Percentiles rank a stretch among this genome's conserved stretches.
Evolutionary conservation across 2,113 vertebrate species (phyloP).

Genomic region (Hylia prasina): DNA sequence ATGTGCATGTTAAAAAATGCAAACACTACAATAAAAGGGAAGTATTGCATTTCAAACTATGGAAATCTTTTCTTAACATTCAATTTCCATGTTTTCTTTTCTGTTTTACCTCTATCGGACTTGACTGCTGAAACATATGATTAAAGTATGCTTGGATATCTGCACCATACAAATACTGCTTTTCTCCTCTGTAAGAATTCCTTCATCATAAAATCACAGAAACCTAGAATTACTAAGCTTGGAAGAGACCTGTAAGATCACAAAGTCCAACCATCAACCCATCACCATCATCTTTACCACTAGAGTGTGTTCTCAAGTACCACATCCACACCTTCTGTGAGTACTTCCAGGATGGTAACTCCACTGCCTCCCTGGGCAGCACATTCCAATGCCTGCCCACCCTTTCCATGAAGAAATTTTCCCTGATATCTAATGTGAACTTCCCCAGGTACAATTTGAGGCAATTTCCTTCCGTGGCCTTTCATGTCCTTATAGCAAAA

Average conservation of each 20-base stretch:
- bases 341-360: neutral
- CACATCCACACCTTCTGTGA: neutral
- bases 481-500: neutral
- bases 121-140: neutral
- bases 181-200: neutral
- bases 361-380: neutral
- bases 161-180: neutral
- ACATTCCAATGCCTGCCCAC: neutral
- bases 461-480: neutral
- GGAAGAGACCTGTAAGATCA: neutral
- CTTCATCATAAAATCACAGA: neutral
- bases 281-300: neutral
- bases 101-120: neutral
- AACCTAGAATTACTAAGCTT: neutral
- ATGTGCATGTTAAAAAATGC: neutral
- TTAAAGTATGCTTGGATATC: neutral
- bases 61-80: neutral
- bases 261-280: neutral
- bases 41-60: neutral
- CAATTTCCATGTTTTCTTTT: neutral
- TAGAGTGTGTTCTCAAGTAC: neutral
- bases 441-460: neutral
- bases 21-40: neutral
- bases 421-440: neutral
- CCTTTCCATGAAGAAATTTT: neutral